These are phyloP conservation scores for Epistrophe grossulariae DNA, from an alignment of 2,888 invertebrate genomes.

Conservation along the genomic window DNA sequence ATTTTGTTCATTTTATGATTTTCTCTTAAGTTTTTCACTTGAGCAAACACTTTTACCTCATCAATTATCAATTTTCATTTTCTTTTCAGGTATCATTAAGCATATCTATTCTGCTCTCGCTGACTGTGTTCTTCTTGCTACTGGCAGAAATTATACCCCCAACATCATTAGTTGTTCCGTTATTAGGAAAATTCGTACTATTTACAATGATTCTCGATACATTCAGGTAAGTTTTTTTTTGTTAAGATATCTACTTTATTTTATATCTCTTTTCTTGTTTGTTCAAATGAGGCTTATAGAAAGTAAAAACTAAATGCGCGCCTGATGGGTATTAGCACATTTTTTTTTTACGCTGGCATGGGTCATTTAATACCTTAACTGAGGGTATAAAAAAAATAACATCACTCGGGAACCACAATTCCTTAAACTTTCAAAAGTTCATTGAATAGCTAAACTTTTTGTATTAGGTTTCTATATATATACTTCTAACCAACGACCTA, in stretches of 20 bases:
- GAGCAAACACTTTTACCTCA: constrained; percentile 66
- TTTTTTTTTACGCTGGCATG: not conserved
- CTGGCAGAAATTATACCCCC: constrained; percentile 95
- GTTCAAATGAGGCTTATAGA: not conserved
- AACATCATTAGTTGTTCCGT: constrained; percentile 95
- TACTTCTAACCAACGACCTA: not conserved
- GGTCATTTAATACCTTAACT: constrained; percentile 17
- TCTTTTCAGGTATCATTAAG: constrained; percentile 93
- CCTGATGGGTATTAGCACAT: constrained; percentile 4
- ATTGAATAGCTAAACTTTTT: constrained; percentile 27
- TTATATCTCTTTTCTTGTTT: constrained; percentile 41
- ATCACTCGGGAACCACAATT: constrained; percentile 15
- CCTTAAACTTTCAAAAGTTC: constrained; percentile 24
- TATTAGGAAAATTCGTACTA: constrained; percentile 96
- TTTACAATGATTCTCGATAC: constrained; percentile 98
- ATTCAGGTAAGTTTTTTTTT: constrained; percentile 93
- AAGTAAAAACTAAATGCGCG: not conserved
- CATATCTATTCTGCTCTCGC: constrained; percentile 96
- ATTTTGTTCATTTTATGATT: constrained; percentile 14
- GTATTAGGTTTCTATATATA: not conserved
- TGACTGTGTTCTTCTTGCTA: constrained; percentile 98
- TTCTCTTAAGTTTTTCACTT: constrained; percentile 63
- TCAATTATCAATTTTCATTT: constrained; percentile 34
- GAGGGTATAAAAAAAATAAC: not conserved
- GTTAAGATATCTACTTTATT: constrained; percentile 24